phyloP scores from a whole-genome alignment of 2,113 vertebrate species.

The Bubalus kerabau region DNA sequence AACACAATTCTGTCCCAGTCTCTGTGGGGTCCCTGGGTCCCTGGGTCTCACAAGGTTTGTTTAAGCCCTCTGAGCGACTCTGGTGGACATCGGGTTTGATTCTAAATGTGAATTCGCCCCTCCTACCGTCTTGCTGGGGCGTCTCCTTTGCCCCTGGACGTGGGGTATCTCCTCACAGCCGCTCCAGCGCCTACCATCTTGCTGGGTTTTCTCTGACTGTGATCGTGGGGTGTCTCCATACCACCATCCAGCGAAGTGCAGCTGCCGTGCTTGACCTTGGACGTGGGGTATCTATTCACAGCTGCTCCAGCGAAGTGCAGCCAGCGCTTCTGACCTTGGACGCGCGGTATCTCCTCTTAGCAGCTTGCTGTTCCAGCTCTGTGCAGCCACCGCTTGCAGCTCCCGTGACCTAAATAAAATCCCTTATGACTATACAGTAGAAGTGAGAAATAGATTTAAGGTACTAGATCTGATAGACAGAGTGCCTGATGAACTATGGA shows the following conservation, averaged over 20 bases:
- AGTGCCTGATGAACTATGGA: not conserved
- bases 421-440: not conserved
- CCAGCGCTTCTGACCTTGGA: too few relatives aligned
- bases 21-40: not conserved
- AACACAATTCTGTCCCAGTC: not conserved
- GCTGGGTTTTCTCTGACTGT: not conserved
- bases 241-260: too few relatives aligned
- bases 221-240: not conserved
- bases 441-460: not conserved
- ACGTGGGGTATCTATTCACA: not conserved
- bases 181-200: not conserved
- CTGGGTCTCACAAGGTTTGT: not conserved
- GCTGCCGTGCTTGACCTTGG: not conserved
- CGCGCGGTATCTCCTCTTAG: not conserved
- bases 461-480: not conserved
- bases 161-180: not conserved
- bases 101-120: not conserved
- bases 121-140: not conserved
- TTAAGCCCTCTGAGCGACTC: not conserved
- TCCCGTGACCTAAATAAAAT: not conserved
- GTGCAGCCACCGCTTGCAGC: rapidly evolving
- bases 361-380: not conserved
- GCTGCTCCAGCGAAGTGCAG: not conserved
- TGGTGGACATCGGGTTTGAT: not conserved
- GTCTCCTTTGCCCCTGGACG: not conserved